Evolutionary conservation across 2,797 vertebrate species (phyloP).

Genomic region (Calcarius lapponicus): DNA sequence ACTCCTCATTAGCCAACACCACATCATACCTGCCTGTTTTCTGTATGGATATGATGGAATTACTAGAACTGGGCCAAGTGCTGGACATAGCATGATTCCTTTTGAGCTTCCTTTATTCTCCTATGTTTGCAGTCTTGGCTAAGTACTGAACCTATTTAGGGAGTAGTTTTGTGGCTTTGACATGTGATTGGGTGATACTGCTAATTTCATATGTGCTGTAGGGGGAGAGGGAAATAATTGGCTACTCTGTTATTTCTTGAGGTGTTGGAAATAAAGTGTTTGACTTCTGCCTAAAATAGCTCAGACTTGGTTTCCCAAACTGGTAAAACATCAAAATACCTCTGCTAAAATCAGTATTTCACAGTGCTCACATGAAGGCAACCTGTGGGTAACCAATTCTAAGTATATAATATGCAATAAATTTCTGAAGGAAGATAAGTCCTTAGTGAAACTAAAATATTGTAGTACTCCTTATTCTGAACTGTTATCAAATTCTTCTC

Average conservation of each 20-base stretch:
- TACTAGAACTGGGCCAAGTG: neutral
- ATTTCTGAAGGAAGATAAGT: neutral
- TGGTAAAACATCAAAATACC: neutral
- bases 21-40: no score
- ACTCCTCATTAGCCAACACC: neutral
- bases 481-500: constrained; percentile 18
- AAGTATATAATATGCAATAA: neutral
- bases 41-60: neutral
- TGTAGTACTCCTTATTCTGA: neutral
- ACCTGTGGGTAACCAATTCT: neutral
- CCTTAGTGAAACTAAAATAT: neutral
- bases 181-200: neutral
- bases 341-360: neutral
- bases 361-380: neutral
- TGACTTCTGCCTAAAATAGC: neutral
- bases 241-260: neutral
- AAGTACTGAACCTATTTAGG: neutral
- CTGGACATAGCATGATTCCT: neutral
- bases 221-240: neutral
- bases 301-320: neutral
- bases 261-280: neutral
- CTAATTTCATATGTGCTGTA: neutral
- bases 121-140: neutral
- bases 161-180: neutral
- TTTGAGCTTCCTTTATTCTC: neutral